phyloP scores from a whole-genome alignment of 64 coral and sea anemone genomes.

The Montipora efflorescens region DNA sequence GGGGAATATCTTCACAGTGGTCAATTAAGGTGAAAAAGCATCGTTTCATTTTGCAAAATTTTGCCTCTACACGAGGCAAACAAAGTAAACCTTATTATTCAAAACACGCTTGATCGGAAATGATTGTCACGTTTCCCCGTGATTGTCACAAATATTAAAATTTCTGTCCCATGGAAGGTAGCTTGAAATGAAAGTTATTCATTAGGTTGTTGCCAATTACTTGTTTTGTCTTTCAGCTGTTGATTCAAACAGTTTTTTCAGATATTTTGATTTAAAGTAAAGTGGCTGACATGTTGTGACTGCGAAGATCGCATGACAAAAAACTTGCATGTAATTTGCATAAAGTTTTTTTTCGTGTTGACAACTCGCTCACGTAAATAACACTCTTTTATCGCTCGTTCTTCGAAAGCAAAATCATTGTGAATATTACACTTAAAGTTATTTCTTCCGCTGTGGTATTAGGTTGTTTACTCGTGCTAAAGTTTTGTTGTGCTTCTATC shows the following conservation, averaged over 20 bases:
- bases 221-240: not conserved
- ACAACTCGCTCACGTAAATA: slow-evolving; percentile 22
- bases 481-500: not conserved
- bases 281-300: not conserved
- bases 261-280: not conserved
- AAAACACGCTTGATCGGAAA: not conserved
- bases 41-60: not conserved
- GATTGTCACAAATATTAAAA: not conserved
- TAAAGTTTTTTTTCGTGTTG: not conserved
- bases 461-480: not conserved
- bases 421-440: not conserved
- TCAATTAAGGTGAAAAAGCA: not conserved
- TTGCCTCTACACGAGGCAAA: slow-evolving; percentile 14
- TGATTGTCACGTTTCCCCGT: slow-evolving; percentile 31
- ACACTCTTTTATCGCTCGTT: not conserved
- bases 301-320: slow-evolving; percentile 50
- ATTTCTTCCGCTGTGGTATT: no score
- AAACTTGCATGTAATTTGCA: slow-evolving; percentile 9
- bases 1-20: not conserved
- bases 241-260: not conserved
- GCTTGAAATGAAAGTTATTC: not conserved
- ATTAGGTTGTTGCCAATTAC: not conserved
- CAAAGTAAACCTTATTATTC: not conserved
- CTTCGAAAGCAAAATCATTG: not conserved
- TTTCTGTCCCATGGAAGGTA: not conserved